Base-by-base conservation (phyloP, 2,113 vertebrate species). In the Odobenus rosmarus region DNA sequence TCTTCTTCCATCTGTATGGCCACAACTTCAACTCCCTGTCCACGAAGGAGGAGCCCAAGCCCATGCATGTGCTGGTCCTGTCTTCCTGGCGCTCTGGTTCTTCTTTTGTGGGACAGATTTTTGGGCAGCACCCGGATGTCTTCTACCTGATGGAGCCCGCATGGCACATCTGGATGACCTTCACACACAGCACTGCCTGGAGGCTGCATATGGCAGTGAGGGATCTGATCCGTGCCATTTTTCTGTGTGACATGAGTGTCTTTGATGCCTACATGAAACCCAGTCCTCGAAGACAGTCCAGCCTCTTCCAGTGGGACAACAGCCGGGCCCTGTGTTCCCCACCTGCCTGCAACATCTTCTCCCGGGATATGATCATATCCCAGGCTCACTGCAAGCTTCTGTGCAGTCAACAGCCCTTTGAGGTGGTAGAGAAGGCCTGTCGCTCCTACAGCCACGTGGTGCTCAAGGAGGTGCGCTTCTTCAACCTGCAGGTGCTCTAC, bases 241-340 rank as follows among this genome's bases (percentile, higher is more conserved):
- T 99, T 94, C 98, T 98, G 82, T 99, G 99, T 7, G 99, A 99
- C 98, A 98, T 99, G 98, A 99, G 99, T 0, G 99, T 99, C 42
- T 99, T 99, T 86, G 99, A 99, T 49, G 98, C 99, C 72, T 99
- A 99, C 98, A 96, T 99, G 83, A 97, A 97, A 0, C 98, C 99
- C 1, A 97, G 98, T 2, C 90, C 98, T 11, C 98, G 98, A 87
- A 99, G 98, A 23, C 97, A 99, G 46, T 99, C 99, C 9, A 96
- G 98, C 6, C 92, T 99, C 93, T 99, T 99, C 97, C 99, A 99
- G 98, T 99, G 99, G 99, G 99, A 99, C 31, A 97, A 98, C 28
- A 99, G 99, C 96, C 98, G 99, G 46, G 99, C 99, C 0, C 98
- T 99, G 93, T 99, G 99, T 96, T 99, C 99, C 0, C 99, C 99